phyloP scores from a whole-genome alignment of 2,888 invertebrate genomes.

The Prionchulus punctatus region DNA sequence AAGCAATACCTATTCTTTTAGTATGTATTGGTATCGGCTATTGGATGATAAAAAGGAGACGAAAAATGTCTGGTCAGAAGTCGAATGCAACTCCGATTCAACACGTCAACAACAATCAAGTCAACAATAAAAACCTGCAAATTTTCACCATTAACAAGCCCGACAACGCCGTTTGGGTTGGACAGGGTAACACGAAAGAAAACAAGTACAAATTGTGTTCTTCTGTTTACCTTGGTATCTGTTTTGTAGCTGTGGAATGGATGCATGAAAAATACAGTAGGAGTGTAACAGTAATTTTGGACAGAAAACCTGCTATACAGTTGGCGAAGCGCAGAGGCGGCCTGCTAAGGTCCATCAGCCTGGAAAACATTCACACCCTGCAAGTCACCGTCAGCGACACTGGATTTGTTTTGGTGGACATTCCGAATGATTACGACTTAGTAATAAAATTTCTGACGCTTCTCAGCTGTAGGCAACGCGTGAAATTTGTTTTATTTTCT shows the following conservation, averaged over 20 bases:
- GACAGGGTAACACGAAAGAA: background rate
- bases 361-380: conserved; percentile 57
- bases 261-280: conserved; percentile 76
- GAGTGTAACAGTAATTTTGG: conserved; percentile 69
- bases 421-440: conserved; percentile 74
- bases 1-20: conserved; percentile 22
- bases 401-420: conserved; percentile 52
- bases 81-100: background rate
- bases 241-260: conserved; percentile 53
- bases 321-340: conserved; percentile 81
- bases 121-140: background rate
- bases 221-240: background rate
- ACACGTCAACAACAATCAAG: background rate
- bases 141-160: background rate
- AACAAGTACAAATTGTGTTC: background rate
- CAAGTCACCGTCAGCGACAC: conserved; percentile 75
- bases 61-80: background rate
- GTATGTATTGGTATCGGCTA: conserved; percentile 78
- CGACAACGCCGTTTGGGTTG: conserved; percentile 1
- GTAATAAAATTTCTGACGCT: no score
- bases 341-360: conserved; percentile 61
- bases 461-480: no score
- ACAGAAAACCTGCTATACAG: conserved; percentile 67
- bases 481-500: no score
- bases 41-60: conserved; percentile 60